A percentile compares a stretch with the other conserved stretches of the same genome.
Evolutionary conservation across 2,888 invertebrate genomes (phyloP).

Genomic region (Ornithoptera alexandrae): DNA sequence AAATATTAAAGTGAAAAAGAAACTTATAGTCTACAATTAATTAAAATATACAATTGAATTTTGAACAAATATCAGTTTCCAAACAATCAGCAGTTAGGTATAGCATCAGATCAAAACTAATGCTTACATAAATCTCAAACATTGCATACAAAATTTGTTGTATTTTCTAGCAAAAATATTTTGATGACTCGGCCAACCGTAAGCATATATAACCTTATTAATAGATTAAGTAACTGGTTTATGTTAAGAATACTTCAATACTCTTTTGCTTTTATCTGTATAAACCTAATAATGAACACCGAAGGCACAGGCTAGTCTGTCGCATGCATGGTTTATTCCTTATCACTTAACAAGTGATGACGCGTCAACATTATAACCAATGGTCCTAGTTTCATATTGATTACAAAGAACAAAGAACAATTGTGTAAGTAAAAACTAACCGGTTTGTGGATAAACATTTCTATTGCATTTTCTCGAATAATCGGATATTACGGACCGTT

Average conservation of each 20-base stretch:
- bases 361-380: not conserved
- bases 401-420: constrained; percentile 37
- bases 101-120: too few relatives aligned
- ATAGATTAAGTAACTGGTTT: not conserved
- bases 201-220: not conserved
- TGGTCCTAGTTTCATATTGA: constrained; percentile 34
- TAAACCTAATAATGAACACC: too few relatives aligned
- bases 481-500: not conserved
- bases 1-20: too few relatives aligned
- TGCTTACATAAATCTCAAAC: too few relatives aligned
- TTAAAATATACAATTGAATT: too few relatives aligned
- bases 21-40: too few relatives aligned
- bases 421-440: constrained; percentile 33
- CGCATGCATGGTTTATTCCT: not conserved
- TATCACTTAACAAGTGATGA: not conserved
- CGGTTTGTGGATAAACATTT: constrained; percentile 32
- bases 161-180: not conserved
- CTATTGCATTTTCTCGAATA: constrained; percentile 14
- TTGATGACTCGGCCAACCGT: not conserved
- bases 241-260: too few relatives aligned
- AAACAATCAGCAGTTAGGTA: too few relatives aligned
- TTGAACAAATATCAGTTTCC: too few relatives aligned
- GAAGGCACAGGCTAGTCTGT: too few relatives aligned
- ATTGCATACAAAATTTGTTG: too few relatives aligned
- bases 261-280: too few relatives aligned